A percentile compares a stretch with the other conserved stretches of the same genome.
Conservation (phyloP, 2,113 vertebrate genomes). For the Rhinopomastus cyanomelas region DNA sequence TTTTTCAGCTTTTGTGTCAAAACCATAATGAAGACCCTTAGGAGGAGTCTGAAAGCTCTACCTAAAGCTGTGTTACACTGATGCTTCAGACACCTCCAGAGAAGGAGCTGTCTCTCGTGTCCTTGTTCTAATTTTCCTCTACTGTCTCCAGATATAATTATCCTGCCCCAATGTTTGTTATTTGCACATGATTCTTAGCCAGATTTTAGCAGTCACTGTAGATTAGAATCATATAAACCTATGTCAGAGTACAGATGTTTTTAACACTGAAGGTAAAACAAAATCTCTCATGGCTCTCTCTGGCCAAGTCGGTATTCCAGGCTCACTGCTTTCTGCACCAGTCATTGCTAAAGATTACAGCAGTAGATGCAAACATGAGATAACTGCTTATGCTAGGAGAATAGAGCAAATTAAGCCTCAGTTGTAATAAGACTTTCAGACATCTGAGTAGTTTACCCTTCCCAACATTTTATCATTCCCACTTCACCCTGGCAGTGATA, state of each 20-base stretch:
- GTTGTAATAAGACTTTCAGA: neutral
- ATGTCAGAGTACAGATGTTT: neutral
- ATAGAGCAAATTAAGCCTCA: neutral
- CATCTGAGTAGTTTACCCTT: neutral
- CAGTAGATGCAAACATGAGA: neutral
- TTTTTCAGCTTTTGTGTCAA: neutral
- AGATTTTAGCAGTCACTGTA: neutral
- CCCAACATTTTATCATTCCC: neutral
- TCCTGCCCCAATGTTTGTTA: rapidly evolving
- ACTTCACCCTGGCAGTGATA: neutral
- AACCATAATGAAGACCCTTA: neutral
- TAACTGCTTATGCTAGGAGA: neutral
- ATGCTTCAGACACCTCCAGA: neutral
- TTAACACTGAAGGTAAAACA: neutral
- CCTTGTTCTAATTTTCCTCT: neutral
- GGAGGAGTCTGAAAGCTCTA: neutral
- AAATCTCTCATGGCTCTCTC: neutral
- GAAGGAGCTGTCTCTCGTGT: neutral
- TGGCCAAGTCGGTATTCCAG: neutral
- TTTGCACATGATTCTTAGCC: neutral
- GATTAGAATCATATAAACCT: neutral
- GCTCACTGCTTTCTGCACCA: neutral
- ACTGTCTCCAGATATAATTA: neutral
- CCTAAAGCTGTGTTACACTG: neutral
- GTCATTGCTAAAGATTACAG: neutral